Evolutionary conservation across 2,888 invertebrate genomes (phyloP), one percentile per base, ranked within the genome.

Genomic region (Tiphia femorata): DNA sequence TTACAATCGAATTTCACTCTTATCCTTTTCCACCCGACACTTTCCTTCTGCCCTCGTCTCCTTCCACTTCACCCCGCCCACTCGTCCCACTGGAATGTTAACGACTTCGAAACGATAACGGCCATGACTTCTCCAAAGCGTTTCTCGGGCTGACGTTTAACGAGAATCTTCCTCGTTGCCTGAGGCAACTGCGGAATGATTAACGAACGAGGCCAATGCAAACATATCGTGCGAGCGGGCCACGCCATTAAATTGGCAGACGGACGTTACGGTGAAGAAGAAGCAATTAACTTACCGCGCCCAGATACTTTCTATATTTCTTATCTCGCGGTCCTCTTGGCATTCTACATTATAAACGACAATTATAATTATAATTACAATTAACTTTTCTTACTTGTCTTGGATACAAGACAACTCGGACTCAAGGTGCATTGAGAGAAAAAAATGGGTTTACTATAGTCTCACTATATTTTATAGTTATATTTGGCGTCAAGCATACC

Each of bases 101-200:
- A 56, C 51, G 46, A 60, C 52, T 60, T 51, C 37, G 38, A 47
- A 49, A 53, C 58, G 61, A 61, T 53, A 58, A 49, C 52, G 44
- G 44, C 33, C 46, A 44, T 43, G 35, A 58, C 42, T 52, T 49
- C 37, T 33, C 20, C 19, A 52, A 58, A 60, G n/a, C 38, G 49
- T n/a, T 52, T 49, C 57, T 17, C 20, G 8, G 1, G 38, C 42
- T 38, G 55, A 29, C 46, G 50, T 59, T 62, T 59, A 48, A 59
- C 59, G 58, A 54, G 44, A 23, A 38, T 56, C 62, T 50, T 33
- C 33, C 49, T 41, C 48, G 47, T 17, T 23, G 6, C 25, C 43
- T 33, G 49, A 33, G 44, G 52, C 23, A 33, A 49, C 43, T 40
- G 29, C 42, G 48, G 29, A n/a, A 58, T 58, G 61, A 61, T 61